Conservation (phyloP, 2,113 vertebrate genomes). For the Nestor notabilis region DNA sequence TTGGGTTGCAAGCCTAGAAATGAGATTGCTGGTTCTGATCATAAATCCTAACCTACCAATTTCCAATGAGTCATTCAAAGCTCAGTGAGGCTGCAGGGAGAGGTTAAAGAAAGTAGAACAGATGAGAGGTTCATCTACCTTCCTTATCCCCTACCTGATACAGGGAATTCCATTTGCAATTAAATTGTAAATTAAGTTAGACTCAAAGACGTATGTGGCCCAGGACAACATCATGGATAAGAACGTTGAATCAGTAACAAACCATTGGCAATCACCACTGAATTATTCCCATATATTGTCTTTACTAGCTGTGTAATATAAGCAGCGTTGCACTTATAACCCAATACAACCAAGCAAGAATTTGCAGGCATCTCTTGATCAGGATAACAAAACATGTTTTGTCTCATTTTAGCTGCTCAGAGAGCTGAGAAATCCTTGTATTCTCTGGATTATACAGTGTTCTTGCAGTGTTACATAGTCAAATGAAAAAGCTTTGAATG, state of each 20-base stretch:
- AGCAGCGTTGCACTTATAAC: background rate
- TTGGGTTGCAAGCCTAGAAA: background rate
- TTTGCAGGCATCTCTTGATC: background rate
- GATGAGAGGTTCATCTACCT: background rate
- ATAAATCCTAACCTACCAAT: background rate
- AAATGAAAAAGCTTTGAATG: background rate
- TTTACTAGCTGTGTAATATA: background rate
- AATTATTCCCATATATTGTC: background rate
- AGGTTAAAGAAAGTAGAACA: background rate
- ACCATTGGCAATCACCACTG: background rate
- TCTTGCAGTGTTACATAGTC: background rate
- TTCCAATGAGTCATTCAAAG: background rate
- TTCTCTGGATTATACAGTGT: background rate
- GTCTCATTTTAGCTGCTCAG: background rate
- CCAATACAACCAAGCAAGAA: background rate
- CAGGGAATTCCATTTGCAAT: background rate
- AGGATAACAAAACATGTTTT: background rate
- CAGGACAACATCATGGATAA: background rate
- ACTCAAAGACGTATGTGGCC: background rate
- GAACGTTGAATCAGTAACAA: background rate
- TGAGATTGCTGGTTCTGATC: background rate
- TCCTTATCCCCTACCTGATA: background rate
- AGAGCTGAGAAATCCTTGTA: background rate
- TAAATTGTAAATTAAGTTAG: background rate
- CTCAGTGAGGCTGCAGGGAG: background rate